phyloP scores from a whole-genome alignment of 2,888 invertebrate genomes.

The Caenorhabditis virilis region DNA sequence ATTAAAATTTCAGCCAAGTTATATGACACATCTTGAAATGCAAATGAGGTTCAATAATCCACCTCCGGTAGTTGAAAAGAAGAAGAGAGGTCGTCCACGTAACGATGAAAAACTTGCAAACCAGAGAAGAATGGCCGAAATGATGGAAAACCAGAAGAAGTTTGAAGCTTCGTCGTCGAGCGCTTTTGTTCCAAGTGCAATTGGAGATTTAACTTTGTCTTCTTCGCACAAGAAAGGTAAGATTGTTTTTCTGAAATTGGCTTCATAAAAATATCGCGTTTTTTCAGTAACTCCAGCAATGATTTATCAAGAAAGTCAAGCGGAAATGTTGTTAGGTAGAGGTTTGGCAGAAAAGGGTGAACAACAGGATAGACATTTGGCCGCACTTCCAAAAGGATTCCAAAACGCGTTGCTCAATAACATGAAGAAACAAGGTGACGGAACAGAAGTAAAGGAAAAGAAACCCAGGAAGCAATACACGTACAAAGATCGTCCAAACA shows the following conservation, averaged over 20 bases:
- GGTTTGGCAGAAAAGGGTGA: neutral
- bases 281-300: neutral
- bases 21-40: too few species aligned
- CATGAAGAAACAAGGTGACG: too few species aligned
- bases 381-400: neutral
- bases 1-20: too few species aligned
- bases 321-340: neutral
- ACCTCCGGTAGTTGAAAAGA: neutral
- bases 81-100: constrained; percentile 2
- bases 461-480: too few species aligned
- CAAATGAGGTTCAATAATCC: neutral
- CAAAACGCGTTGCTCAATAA: too few species aligned
- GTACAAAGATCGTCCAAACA: too few species aligned
- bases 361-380: neutral
- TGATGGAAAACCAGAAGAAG: too few species aligned
- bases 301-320: neutral
- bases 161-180: too few species aligned
- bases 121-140: neutral
- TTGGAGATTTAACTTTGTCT: too few species aligned
- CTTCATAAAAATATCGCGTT: neutral
- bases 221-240: neutral
- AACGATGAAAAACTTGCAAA: neutral
- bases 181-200: too few species aligned
- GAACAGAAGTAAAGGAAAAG: too few species aligned
- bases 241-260: neutral